Percentiles rank a stretch among this genome's conserved stretches.
These are phyloP conservation scores for Drosophila birchii DNA, from an alignment of 2,888 invertebrate genomes.

Conservation along the genomic window DNA sequence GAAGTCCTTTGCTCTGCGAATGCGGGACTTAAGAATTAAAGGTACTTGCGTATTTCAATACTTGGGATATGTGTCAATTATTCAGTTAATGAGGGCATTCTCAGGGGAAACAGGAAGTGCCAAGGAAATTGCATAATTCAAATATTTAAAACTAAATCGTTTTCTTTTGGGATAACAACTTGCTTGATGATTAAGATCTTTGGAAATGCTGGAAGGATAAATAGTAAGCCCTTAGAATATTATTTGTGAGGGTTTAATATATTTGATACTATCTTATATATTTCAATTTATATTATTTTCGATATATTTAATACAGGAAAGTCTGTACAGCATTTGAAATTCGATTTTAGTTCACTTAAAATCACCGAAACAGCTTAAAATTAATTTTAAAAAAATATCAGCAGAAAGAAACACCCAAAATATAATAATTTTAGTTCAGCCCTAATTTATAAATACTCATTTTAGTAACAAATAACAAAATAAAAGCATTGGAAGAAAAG, in stretches of 20 bases:
- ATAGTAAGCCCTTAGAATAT: not conserved
- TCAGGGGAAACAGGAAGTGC: conserved; percentile 9
- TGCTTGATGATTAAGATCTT: conserved; percentile 6
- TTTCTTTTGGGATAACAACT: not conserved
- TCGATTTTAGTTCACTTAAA: not conserved
- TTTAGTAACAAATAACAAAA: too few species aligned
- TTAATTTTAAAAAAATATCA: not conserved
- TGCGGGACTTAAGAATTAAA: conserved; percentile 41
- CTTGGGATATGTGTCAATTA: conserved; percentile 30
- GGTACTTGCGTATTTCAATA: conserved; percentile 27
- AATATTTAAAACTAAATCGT: not conserved
- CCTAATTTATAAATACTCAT: too few species aligned
- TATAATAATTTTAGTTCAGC: not conserved
- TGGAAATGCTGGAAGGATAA: not conserved
- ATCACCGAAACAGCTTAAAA: not conserved
- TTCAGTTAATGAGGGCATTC: conserved; percentile 23
- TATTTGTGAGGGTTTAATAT: not conserved
- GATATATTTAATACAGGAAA: not conserved
- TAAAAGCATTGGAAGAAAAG: too few species aligned
- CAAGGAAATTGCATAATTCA: not conserved
- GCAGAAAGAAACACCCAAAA: not conserved
- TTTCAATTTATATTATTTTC: not conserved
- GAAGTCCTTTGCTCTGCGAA: conserved; percentile 15
- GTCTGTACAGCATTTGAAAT: not conserved
- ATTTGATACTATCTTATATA: not conserved